phyloP scores from a whole-genome alignment of 2,797 vertebrate species.

The Gila robusta region DNA sequence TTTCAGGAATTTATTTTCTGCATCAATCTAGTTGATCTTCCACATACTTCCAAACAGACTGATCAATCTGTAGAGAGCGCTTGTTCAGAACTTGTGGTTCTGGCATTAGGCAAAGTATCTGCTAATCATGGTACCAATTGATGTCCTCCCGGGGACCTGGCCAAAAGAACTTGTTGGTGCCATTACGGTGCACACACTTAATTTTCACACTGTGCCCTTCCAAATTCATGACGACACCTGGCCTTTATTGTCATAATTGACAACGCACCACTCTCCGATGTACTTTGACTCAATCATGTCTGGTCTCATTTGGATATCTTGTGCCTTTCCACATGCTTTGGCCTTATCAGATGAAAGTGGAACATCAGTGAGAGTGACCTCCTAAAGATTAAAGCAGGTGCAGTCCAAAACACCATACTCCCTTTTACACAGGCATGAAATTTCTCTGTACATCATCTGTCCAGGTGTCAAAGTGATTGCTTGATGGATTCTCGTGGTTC shows the following conservation, averaged over 20 bases:
- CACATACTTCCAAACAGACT: background rate
- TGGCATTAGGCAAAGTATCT: conserved; percentile 42
- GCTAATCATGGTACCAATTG: conserved; percentile 9
- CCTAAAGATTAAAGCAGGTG: conserved; percentile 12
- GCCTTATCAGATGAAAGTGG: too few relatives aligned
- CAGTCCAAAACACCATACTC: conserved; percentile 22
- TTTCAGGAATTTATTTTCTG: too few relatives aligned
- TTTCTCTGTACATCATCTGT: too few relatives aligned
- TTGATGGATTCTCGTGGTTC: too few relatives aligned
- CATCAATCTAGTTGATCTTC: too few relatives aligned
- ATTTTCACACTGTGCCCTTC: conserved; percentile 19
- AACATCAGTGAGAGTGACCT: conserved; percentile 24
- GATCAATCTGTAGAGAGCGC: conserved; percentile 7
- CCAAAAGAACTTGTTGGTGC: conserved; percentile 33
- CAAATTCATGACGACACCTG: too few relatives aligned
- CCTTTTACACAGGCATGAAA: too few relatives aligned
- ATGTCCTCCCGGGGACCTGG: conserved; percentile 13
- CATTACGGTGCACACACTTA: conserved; percentile 38
- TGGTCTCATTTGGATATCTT: background rate
- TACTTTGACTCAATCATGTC: conserved; percentile 30
- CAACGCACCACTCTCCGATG: conserved; percentile 37
- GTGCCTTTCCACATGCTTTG: too few relatives aligned
- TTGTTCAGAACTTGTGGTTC: conserved; percentile 27
- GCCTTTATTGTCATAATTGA: conserved; percentile 25
- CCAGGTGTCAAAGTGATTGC: too few relatives aligned